Base-by-base conservation (phyloP, 2,113 vertebrate genomes). In the Acrocephalus kingi region DNA sequence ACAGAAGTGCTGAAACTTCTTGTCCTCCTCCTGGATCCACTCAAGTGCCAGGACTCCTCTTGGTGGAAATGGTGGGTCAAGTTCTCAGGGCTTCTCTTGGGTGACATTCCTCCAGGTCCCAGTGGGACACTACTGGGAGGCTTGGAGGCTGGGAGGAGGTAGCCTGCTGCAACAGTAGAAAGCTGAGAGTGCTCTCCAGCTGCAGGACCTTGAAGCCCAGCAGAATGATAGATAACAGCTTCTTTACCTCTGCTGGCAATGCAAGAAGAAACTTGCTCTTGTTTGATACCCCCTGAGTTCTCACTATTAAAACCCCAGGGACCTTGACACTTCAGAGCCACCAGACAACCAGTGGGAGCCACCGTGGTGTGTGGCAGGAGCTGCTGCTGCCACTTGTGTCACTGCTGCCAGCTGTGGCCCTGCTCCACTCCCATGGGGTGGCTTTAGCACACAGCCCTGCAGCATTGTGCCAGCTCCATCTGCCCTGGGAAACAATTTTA, bases 401-500 rank as follows among this genome's bases (percentile, higher is more conserved):
- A 31, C 49, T 95, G 61, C 33, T 88, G 76, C 92, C 31, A 75
- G 97, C 97, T 73, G 45, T 15, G 22, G 13, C 43, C 46, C 27
- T 5, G 9, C 15, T 16, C 22, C 0, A 0, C 27, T 35, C 11
- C 1, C 0, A 1, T 0, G 3, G 45, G 49, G 9, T 3, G 14
- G 41, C 33, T 81, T 64, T 71, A 69, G 19, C 33, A n/a, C 10
- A 2, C 4, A 84, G 31, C 41, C 27, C 27, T 49, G 35, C 19
- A 21, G 56, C 2, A 5, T 33, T 2, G 7, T 74, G 59, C 46
- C 1, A 11, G 17, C 25, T 81, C 37, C 64, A 23, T 37, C 27
- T 37, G 24, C 23, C 46, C 69, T 81, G 69, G n/a, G n/a, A 45
- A 94, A 43, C 22, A 33, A 8, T 52, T 92, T 66, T 78, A 17